Conservation (phyloP, 1,140 invertebrate species). For the Melipona quadrifasciata region DNA sequence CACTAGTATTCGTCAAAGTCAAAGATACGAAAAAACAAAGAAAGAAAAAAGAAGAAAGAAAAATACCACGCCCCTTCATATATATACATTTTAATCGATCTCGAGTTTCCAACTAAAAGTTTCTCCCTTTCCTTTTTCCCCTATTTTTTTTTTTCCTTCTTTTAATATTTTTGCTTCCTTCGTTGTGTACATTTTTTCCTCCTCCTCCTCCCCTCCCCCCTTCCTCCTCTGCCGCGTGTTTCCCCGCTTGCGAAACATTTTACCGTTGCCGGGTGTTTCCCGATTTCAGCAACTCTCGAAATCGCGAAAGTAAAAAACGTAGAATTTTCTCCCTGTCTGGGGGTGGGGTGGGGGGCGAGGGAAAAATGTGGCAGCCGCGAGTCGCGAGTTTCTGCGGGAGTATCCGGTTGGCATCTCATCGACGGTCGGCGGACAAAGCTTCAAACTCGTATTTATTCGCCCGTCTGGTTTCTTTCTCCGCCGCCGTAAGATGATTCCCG, state of each 20-base stretch:
- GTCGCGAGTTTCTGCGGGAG: slow-evolving; percentile 23
- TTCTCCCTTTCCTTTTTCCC: no score
- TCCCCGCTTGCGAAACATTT: background rate
- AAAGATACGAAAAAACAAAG: no score
- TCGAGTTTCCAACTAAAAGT: background rate
- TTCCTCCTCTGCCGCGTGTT: no score
- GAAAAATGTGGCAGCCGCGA: background rate
- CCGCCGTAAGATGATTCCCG: background rate
- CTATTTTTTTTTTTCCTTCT: background rate
- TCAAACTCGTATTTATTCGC: slow-evolving; percentile 19
- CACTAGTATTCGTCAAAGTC: background rate
- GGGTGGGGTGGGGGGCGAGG: no score
- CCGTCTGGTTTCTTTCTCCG: slow-evolving; percentile 23
- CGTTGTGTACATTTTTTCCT: background rate
- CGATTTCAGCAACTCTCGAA: background rate
- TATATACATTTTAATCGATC: background rate
- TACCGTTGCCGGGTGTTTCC: background rate
- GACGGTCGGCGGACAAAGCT: slow-evolving; percentile 11
- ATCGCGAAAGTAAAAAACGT: background rate
- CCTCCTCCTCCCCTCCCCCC: no score
- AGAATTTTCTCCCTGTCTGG: background rate
- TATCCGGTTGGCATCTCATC: slow-evolving; percentile 9
- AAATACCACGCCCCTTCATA: no score
- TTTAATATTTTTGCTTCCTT: background rate
- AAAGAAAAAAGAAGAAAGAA: no score